phyloP scores from a whole-genome alignment of 2,888 invertebrate species.

The Candidula unifasciata region DNA sequence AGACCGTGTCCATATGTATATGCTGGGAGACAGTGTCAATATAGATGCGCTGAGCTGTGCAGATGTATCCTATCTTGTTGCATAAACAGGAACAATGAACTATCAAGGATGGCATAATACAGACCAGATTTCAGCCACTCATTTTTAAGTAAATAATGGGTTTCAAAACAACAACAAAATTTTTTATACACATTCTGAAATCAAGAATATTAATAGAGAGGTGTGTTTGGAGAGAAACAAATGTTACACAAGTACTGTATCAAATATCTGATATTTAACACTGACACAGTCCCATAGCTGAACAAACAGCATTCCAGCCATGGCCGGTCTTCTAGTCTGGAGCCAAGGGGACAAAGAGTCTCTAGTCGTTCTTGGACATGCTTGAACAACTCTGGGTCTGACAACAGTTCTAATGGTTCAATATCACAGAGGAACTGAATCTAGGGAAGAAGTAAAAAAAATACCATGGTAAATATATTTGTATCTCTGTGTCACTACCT shows the following conservation, averaged over 20 bases:
- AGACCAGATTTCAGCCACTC: too few species aligned
- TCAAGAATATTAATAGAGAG: background rate
- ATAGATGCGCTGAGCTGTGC: too few species aligned
- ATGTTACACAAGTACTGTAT: constrained; percentile 30
- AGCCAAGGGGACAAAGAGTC: constrained; percentile 25
- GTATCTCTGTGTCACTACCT: too few species aligned
- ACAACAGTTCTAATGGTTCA: constrained; percentile 19
- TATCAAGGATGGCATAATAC: too few species aligned
- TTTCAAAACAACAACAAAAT: background rate
- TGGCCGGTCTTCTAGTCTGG: constrained; percentile 10
- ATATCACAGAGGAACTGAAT: constrained; percentile 41
- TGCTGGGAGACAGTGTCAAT: too few species aligned
- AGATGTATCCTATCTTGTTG: too few species aligned
- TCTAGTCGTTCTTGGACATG: constrained; percentile 25
- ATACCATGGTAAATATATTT: too few species aligned
- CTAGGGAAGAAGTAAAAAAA: constrained; percentile 5
- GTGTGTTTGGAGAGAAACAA: too few species aligned
- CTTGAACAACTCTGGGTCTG: background rate
- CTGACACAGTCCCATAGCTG: constrained; percentile 3
- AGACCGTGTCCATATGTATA: too few species aligned
- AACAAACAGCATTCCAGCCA: constrained; percentile 44
- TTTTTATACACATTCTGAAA: background rate
- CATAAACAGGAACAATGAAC: too few species aligned
- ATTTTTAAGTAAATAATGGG: too few species aligned
- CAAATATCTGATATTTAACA: constrained; percentile 46